Conservation (phyloP, 2,888 invertebrate genomes). For the Ctenicera cuprea region DNA sequence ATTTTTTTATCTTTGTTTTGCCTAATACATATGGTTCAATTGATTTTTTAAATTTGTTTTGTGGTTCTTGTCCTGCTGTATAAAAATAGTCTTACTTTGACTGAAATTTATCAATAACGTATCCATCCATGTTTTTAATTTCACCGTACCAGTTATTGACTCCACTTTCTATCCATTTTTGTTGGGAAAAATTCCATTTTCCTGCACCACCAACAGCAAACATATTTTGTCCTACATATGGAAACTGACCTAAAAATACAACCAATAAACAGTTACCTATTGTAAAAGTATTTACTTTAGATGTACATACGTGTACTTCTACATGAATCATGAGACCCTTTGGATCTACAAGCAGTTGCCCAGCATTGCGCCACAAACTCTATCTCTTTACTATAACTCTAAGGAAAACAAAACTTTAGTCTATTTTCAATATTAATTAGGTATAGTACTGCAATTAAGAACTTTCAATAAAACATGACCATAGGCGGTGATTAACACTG, state of each 20-base stretch:
- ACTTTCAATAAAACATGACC: no score
- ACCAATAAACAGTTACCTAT: no score
- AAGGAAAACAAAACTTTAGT: background rate
- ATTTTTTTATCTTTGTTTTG: no score
- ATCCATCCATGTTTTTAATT: conserved; percentile 4
- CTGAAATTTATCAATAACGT: conserved; percentile 5
- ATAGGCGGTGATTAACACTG: no score
- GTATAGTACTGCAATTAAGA: no score
- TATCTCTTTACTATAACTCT: conserved; percentile 25
- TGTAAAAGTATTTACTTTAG: no score
- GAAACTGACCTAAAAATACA: no score
- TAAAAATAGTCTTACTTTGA: conserved; percentile 7
- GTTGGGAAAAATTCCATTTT: background rate
- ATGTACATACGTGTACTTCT: conserved; percentile 3
- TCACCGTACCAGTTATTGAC: conserved; percentile 20
- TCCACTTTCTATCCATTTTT: background rate
- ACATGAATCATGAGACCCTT: background rate
- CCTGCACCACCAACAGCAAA: background rate
- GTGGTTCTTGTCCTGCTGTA: no score
- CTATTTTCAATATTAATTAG: background rate
- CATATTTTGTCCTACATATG: conserved; percentile 18
- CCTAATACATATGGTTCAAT: no score
- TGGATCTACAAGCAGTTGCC: background rate
- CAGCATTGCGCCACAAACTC: conserved; percentile 33
- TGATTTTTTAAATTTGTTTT: no score